Percentiles rank a stretch among this genome's conserved stretches.
These are phyloP conservation scores for Pantherophis vulpinus DNA, from an alignment of 2,797 vertebrate genomes.

Conservation along the genomic window DNA sequence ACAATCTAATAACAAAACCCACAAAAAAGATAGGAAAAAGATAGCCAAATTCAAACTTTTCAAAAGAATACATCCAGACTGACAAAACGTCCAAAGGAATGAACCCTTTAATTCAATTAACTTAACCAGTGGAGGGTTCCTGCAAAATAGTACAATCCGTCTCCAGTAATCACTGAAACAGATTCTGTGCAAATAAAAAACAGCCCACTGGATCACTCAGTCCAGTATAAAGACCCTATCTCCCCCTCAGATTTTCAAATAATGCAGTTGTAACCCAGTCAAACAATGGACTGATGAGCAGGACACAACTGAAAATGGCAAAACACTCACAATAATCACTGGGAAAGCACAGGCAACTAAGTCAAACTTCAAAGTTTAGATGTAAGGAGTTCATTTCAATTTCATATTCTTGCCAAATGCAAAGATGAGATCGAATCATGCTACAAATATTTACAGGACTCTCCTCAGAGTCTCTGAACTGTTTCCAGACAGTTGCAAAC, in stretches of 20 bases:
- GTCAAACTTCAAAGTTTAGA: not conserved
- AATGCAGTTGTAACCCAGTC: not conserved
- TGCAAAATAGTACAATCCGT: not conserved
- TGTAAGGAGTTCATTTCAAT: not conserved
- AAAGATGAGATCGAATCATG: not conserved
- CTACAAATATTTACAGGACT: not conserved
- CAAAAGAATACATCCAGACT: not conserved
- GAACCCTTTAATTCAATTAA: not conserved
- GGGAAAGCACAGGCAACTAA: not conserved
- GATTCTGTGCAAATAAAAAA: not conserved
- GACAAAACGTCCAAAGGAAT: not conserved
- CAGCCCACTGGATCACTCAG: not conserved
- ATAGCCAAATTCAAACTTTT: not conserved
- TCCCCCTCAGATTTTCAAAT: not conserved
- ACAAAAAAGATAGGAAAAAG: not conserved
- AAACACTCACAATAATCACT: not conserved
- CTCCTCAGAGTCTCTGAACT: not conserved
- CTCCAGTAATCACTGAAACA: not conserved
- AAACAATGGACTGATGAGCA: not conserved
- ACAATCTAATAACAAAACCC: not conserved
- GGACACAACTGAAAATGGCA: not conserved
- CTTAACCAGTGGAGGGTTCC: not conserved
- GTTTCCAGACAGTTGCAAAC: not conserved
- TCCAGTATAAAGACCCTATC: not conserved
- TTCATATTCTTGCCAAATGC: not conserved